Evolutionary conservation across 1,140 invertebrate species (phyloP).

Genomic region (Scaptomyza graminum): DNA sequence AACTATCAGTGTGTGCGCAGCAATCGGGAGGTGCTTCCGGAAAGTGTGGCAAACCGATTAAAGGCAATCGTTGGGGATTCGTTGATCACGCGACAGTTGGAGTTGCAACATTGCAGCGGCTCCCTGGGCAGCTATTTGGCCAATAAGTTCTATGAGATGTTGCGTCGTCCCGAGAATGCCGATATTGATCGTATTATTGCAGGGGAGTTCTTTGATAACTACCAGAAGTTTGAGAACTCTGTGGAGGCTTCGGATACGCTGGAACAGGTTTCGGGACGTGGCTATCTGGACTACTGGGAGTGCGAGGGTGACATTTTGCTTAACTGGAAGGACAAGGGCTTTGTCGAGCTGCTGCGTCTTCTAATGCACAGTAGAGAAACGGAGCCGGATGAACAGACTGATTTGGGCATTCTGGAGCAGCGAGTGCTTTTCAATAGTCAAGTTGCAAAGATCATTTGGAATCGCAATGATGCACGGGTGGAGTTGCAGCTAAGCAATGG

Average conservation of each 20-base stretch:
- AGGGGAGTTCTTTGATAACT: conserved; percentile 85
- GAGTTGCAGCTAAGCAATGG: conserved; percentile 87
- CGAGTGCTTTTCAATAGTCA: conserved; percentile 84
- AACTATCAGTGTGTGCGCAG: conserved; percentile 82
- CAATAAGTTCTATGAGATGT: conserved; percentile 76
- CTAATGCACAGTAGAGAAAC: conserved; percentile 85
- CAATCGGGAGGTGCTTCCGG: conserved; percentile 80
- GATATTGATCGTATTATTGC: conserved; percentile 80
- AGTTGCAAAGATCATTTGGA: conserved; percentile 85
- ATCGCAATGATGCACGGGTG: conserved; percentile 74
- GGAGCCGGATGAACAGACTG: conserved; percentile 50
- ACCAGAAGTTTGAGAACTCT: conserved; percentile 85
- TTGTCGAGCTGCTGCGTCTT: conserved; percentile 86
- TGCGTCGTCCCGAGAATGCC: conserved; percentile 67
- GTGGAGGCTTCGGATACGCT: conserved; percentile 86
- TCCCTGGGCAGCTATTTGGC: conserved; percentile 84
- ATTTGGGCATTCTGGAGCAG: conserved; percentile 68
- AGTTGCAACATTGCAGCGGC: conserved; percentile 72
- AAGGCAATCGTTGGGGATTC: conserved; percentile 78
- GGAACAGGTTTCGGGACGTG: conserved; percentile 86
- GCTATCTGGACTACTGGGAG: conserved; percentile 85
- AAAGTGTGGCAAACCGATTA: conserved; percentile 65
- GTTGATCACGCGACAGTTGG: conserved; percentile 66
- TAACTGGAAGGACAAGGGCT: conserved; percentile 88
- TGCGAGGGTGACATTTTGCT: conserved; percentile 87